Evolutionary conservation across 2,113 vertebrate species (phyloP).

Genomic region (Romanogobio albipinnatus): DNA sequence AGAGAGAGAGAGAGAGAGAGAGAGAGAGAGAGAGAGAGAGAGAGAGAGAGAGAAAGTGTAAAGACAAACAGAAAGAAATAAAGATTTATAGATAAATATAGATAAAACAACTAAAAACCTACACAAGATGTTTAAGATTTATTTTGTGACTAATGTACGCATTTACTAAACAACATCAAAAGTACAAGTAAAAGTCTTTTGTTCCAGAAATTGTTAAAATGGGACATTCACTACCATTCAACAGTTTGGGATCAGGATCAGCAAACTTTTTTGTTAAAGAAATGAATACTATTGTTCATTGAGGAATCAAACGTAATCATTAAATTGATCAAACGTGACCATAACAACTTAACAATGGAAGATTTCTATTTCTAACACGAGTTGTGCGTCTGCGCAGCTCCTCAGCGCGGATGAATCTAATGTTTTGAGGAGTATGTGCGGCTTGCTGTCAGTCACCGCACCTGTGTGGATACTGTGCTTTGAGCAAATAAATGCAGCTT

Average conservation of each 20-base stretch:
- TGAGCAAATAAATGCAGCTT: neutral
- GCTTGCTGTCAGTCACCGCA: no score
- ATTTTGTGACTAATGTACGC: neutral
- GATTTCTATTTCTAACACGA: no score
- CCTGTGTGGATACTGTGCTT: no score
- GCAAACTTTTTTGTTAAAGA: neutral
- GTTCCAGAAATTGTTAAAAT: neutral
- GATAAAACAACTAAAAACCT: neutral
- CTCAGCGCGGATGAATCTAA: no score
- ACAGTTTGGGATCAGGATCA: no score
- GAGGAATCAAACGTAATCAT: no score
- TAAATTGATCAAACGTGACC: neutral
- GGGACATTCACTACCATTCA: neutral
- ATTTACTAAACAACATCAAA: neutral
- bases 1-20: no score
- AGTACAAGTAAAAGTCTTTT: neutral
- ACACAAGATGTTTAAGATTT: neutral
- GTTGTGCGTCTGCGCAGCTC: no score
- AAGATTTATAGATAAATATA: no score
- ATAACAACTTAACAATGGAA: no score
- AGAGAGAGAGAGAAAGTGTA: neutral
- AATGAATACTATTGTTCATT: neutral
- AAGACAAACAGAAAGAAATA: no score
- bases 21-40: neutral
- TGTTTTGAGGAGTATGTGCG: no score